Evolutionary conservation across 2,797 vertebrate genomes (phyloP).

Genomic region (Acrocephalus scirpaceus): DNA sequence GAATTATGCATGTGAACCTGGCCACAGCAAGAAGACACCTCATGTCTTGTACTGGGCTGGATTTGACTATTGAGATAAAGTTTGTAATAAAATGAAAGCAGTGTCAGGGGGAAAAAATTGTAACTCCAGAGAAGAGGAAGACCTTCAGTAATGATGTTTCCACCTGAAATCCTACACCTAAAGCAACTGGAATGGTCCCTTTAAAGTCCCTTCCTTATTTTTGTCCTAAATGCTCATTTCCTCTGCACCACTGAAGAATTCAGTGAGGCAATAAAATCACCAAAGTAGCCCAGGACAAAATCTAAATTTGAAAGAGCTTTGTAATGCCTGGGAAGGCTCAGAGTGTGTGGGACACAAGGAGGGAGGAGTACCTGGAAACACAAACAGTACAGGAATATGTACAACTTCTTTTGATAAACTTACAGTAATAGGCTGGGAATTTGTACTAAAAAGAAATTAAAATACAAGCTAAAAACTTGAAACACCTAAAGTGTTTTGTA

Average conservation of each 20-base stretch:
- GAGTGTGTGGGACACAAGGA: neutral
- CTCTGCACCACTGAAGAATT: neutral
- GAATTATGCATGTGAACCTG: constrained; percentile 54
- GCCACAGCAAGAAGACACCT: constrained; percentile 47
- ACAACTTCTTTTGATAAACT: neutral
- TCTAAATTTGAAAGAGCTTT: neutral
- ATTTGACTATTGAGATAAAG: constrained; percentile 51
- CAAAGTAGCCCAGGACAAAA: neutral
- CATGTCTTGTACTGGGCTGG: constrained; percentile 4
- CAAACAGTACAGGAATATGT: fast-evolving
- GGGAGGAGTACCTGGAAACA: neutral
- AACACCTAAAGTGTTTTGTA: neutral
- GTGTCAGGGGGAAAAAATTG: neutral
- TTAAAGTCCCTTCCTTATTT: neutral
- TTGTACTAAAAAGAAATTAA: neutral
- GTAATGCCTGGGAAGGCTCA: neutral
- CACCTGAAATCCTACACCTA: neutral
- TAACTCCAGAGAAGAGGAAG: constrained; percentile 21
- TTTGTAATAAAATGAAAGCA: constrained; percentile 29
- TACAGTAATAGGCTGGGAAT: neutral
- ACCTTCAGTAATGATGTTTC: constrained; percentile 25
- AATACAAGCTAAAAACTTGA: neutral
- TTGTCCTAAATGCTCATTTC: neutral
- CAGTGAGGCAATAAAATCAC: neutral
- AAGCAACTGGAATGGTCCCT: neutral